Percentiles rank a stretch among this genome's conserved stretches.
Evolutionary conservation across 2,888 invertebrate genomes (phyloP).

Genomic region (Crematogaster levior): DNA sequence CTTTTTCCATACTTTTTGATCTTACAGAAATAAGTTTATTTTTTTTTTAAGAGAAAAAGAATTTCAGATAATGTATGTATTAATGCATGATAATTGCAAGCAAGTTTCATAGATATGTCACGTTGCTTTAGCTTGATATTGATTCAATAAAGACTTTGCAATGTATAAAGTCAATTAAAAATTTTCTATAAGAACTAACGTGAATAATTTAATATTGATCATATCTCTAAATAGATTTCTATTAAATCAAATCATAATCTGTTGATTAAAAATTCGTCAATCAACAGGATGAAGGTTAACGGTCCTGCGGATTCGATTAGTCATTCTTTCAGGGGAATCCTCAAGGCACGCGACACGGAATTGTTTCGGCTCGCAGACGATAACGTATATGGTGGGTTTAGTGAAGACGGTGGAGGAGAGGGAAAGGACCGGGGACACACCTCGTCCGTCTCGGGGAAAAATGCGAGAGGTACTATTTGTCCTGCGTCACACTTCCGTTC

Average conservation of each 20-base stretch:
- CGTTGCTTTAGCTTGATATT: neutral
- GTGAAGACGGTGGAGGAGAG: conserved; percentile 38
- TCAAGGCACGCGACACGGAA: conserved; percentile 73
- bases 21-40: conserved; percentile 3
- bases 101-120: neutral
- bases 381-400: conserved; percentile 27
- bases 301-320: conserved; percentile 30
- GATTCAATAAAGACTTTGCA: neutral
- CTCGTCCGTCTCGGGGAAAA: conserved; percentile 82
- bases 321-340: conserved; percentile 41
- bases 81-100: neutral
- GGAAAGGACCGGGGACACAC: conserved; percentile 79
- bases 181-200: neutral
- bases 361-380: conserved; percentile 56
- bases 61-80: neutral
- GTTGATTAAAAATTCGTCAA: conserved; percentile 6
- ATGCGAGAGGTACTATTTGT: conserved; percentile 78
- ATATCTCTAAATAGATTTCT: neutral
- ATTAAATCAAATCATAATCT: neutral
- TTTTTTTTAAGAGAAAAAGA: conserved; percentile 43
- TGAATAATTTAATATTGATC: neutral
- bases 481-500: conserved; percentile 84
- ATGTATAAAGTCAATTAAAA: neutral
- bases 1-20: neutral
- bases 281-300: conserved; percentile 5